Conservation (phyloP, 2,888 invertebrate genomes). For the Drosophila pseudotakahashii region DNA sequence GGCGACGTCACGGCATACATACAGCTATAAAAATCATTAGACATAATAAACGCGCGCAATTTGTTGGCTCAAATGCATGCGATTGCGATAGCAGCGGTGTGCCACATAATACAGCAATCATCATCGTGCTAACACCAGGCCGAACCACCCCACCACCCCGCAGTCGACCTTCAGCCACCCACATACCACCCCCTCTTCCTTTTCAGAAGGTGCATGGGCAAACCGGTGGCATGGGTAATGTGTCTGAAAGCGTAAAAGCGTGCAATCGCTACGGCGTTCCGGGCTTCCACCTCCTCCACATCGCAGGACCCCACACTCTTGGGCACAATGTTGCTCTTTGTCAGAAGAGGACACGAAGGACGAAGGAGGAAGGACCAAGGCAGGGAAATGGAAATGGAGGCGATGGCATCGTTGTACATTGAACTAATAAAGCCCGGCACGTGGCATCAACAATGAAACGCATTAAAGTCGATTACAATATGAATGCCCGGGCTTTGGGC, state of each 20-base stretch:
- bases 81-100: slow-evolving; percentile 53
- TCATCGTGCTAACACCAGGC: slow-evolving; percentile 38
- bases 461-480: slow-evolving; percentile 85
- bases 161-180: slow-evolving; percentile 18
- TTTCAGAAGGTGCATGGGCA: slow-evolving; percentile 54
- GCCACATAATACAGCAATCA: slow-evolving; percentile 72
- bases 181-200: not conserved
- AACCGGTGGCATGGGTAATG: slow-evolving; percentile 75
- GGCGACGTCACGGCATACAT: slow-evolving; percentile 1
- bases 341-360: slow-evolving; percentile 32
- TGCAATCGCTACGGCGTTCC: slow-evolving; percentile 74
- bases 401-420: slow-evolving; percentile 73
- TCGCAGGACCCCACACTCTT: not conserved
- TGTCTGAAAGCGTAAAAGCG: slow-evolving; percentile 83
- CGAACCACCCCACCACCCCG: slow-evolving; percentile 10
- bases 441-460: slow-evolving; percentile 85
- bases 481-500: slow-evolving; percentile 46
- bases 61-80: slow-evolving; percentile 71
- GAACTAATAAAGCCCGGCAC: slow-evolving; percentile 85
- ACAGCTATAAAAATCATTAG: slow-evolving; percentile 54
- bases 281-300: slow-evolving; percentile 38
- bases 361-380: slow-evolving; percentile 13
- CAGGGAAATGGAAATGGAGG: slow-evolving; percentile 43
- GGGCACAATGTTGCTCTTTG: slow-evolving; percentile 44
- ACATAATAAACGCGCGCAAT: slow-evolving; percentile 62